Evolutionary conservation across 37 sponge, comb jelly and placozoan species (phyloP), one percentile per base, ranked within the genome.

Genomic region (Amphimedon queenslandica): DNA sequence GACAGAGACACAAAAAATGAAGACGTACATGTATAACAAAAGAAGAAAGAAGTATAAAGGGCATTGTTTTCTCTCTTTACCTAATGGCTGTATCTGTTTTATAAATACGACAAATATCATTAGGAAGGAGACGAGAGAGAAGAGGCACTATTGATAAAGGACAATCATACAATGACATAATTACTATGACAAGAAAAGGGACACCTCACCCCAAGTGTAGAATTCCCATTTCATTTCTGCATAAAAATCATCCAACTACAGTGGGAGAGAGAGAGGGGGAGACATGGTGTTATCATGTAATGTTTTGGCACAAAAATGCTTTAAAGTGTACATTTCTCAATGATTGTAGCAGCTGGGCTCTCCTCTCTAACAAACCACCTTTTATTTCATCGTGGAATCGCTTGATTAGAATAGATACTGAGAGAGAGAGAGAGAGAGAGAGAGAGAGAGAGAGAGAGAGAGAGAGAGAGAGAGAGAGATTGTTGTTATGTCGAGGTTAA

Each of bases 171-270:
- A n/a, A n/a, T n/a, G n/a, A n/a, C n/a, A 6, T 31, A 25, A 60
- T 6, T 28, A 74, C 21, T 4, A 30, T 74, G 3, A n/a, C n/a
- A n/a, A n/a, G n/a, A 37, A 25, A 74, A 43, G 30, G 18, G 28
- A 8, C 57, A 10, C 39, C 81, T 74, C 33, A 85, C 87, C 85
- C 90, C 90, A 89, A 0, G 81, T 84, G 37, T 84, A 77, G 61
- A 89, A 89, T 34, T 95, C 96, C 96, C 96, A 95, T 66, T 88
- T 95, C 64, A 95, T 57, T 56, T 95, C 92, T 10, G 89, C 84
- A 79, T 91, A 88, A 58, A 95, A 95, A 66, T 91, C 86, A 11
- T 77, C 82, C 41, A 95, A 56, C 89, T 92, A 57, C 24, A 81
- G n/a, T n/a, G n/a, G n/a, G 42, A 66, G 55, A 29, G 37, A 42